Conservation (phyloP, 2,797 vertebrate species). For the Coilia nasus region DNA sequence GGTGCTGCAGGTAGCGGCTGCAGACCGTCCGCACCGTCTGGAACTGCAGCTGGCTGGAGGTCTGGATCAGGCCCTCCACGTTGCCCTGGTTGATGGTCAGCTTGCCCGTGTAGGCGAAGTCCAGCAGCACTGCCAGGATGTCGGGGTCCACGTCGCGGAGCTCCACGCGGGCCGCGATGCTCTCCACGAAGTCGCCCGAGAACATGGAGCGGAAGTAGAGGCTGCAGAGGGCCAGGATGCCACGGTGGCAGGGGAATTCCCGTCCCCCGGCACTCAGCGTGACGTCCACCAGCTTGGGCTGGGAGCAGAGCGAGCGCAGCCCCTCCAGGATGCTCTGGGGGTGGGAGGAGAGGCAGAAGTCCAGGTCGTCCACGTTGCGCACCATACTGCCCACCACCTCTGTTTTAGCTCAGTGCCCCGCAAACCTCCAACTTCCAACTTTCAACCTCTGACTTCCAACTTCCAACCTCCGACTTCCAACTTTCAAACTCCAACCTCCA, state of each 20-base stretch:
- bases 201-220: conserved; percentile 95
- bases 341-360: conserved; percentile 91
- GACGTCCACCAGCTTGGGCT: conserved; percentile 89
- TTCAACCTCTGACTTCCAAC: no score
- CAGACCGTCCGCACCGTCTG: conserved; percentile 88
- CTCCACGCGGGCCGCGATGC: conserved; percentile 88
- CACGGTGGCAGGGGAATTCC: conserved; percentile 91
- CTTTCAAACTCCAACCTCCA: no score
- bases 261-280: conserved; percentile 79
- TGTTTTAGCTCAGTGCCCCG: neutral
- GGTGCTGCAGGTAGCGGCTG: conserved; percentile 93
- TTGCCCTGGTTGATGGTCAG: conserved; percentile 94
- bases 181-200: conserved; percentile 90
- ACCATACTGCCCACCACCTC: conserved; percentile 78
- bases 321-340: conserved; percentile 90
- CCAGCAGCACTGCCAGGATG: conserved; percentile 78
- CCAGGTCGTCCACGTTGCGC: conserved; percentile 90
- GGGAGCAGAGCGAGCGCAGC: conserved; percentile 80
- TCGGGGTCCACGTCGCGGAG: conserved; percentile 84
- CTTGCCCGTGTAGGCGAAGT: conserved; percentile 93
- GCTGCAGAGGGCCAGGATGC: conserved; percentile 92
- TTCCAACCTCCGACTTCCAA: no score
- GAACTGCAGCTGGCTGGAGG: conserved; percentile 90
- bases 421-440: no score
- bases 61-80: conserved; percentile 86